phyloP scores from a whole-genome alignment of 2,113 vertebrate genomes.

The Cinclus mexicanus region DNA sequence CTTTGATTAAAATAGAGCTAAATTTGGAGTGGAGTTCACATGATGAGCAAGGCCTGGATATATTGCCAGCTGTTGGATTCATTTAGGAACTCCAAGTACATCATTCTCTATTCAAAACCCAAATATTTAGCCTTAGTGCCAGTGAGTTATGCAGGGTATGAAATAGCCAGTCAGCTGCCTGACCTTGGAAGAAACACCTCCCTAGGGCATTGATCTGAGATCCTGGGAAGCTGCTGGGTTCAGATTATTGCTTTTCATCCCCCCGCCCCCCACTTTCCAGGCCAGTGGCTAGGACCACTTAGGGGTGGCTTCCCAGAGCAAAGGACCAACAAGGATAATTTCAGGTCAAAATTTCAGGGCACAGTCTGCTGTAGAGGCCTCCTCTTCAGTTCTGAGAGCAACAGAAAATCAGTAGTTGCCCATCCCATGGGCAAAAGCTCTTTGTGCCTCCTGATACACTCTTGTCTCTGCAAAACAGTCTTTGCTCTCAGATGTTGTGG shows the following conservation, averaged over 20 bases:
- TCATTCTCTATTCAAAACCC: not conserved
- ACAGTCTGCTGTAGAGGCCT: not conserved
- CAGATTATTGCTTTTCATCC: not conserved
- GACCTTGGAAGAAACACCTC: not conserved
- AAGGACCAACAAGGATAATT: not conserved
- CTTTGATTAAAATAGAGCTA: not conserved
- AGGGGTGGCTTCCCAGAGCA: not conserved
- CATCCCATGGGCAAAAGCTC: not conserved
- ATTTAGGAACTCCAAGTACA: not conserved
- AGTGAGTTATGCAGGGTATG: not conserved
- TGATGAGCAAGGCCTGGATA: not conserved
- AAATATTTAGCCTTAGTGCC: not conserved
- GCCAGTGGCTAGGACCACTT: not conserved
- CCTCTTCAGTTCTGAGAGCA: not conserved
- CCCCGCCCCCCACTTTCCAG: not conserved
- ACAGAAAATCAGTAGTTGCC: not conserved
- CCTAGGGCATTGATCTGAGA: not conserved
- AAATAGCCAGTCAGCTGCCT: not conserved
- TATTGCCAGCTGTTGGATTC: accelerated
- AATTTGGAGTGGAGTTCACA: not conserved
- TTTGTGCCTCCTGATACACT: not conserved
- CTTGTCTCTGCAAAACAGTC: not conserved
- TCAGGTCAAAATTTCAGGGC: not conserved
- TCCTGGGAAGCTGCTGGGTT: not conserved
- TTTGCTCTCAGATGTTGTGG: not conserved